These are phyloP conservation scores for Sebastes umbrosus DNA, from an alignment of 2,797 vertebrate species.

Conservation along the genomic window DNA sequence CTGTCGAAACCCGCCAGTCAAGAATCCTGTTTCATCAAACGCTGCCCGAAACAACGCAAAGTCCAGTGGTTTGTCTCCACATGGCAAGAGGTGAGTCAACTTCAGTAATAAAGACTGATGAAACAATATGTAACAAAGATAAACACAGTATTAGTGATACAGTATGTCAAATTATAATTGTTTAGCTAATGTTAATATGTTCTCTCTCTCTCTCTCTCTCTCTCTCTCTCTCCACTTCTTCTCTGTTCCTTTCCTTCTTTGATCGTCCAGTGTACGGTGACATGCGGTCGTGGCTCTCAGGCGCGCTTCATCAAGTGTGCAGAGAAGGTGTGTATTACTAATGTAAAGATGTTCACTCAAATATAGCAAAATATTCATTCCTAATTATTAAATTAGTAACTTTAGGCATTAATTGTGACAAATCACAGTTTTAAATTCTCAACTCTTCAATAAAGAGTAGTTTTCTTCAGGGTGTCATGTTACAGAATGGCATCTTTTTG, in stretches of 20 bases:
- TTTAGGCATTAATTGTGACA: neutral
- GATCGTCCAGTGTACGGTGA: constrained; percentile 85
- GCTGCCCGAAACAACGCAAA: constrained; percentile 86
- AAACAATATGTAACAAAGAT: neutral
- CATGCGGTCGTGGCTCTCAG: constrained; percentile 86
- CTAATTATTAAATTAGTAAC: neutral
- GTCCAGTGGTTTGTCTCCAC: constrained; percentile 89
- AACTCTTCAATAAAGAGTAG: neutral
- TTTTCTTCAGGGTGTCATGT: no score
- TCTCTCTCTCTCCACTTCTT: neutral
- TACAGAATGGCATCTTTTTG: neutral
- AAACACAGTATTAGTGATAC: neutral
- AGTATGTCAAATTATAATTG: neutral
- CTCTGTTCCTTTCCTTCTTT: neutral
- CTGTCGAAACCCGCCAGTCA: constrained; percentile 84
- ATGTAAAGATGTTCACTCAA: neutral
- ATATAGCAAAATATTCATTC: neutral
- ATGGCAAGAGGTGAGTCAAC: constrained; percentile 85
- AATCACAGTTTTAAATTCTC: neutral
- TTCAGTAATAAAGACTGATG: neutral
- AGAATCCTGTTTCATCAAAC: constrained; percentile 85
- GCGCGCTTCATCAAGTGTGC: constrained; percentile 85
- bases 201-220: neutral
- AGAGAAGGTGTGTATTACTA: constrained; percentile 79
- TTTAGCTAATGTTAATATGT: neutral